Evolutionary conservation across 2,888 invertebrate genomes (phyloP).

Genomic region (Tridacna gigas): DNA sequence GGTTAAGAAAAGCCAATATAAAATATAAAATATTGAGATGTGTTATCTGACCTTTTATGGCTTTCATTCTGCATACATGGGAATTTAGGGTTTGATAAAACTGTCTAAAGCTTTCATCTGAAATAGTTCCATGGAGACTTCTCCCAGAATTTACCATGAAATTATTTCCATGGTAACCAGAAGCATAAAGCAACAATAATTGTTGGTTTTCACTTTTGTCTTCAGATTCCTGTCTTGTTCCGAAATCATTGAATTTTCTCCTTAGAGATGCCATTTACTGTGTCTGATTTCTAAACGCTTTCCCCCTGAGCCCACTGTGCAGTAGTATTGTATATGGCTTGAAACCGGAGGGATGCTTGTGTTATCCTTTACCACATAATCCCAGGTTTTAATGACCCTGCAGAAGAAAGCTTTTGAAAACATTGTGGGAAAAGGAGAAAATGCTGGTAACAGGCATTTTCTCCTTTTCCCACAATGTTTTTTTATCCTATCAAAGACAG

Average conservation of each 20-base stretch:
- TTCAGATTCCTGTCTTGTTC: conserved; percentile 10
- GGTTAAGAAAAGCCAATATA: too few relatives aligned
- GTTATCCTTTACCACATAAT: too few relatives aligned
- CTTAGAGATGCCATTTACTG: too few relatives aligned
- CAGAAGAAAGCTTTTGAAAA: not conserved
- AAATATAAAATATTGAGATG: too few relatives aligned
- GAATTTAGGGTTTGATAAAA: not conserved
- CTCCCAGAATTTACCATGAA: conserved; percentile 3
- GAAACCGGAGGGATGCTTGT: too few relatives aligned
- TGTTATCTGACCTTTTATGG: too few relatives aligned
- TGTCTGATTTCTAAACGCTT: too few relatives aligned
- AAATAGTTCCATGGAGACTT: conserved; percentile 16
- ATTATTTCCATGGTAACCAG: conserved; percentile 23
- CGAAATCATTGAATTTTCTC: not conserved
- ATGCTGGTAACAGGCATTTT: not conserved
- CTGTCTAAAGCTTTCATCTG: conserved; percentile 10
- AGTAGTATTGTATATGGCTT: too few relatives aligned
- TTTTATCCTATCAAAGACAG: not conserved
- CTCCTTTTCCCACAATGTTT: not conserved
- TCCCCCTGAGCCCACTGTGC: too few relatives aligned
- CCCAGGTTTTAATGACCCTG: too few relatives aligned
- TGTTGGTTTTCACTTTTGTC: conserved; percentile 15
- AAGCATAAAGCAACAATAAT: conserved; percentile 6
- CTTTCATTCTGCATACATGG: too few relatives aligned
- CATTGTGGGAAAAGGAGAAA: not conserved